Base-by-base conservation (phyloP, 2,113 vertebrate species). In the Parus major region DNA sequence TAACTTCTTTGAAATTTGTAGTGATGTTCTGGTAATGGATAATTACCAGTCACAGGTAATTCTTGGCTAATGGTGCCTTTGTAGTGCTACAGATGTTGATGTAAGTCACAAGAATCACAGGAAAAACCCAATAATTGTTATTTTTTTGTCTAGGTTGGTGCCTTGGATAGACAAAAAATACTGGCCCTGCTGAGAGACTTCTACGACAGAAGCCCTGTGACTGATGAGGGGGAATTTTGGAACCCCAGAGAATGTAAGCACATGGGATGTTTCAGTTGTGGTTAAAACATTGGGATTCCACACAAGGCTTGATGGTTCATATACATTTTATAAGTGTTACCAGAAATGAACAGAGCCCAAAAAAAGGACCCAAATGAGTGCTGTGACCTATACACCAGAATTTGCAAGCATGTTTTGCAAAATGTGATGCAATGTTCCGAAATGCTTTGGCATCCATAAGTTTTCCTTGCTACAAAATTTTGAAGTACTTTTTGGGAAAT, bases 231-330 rank as follows among this genome's bases (percentile, higher is more conserved):
- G 66, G 46, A 96, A 86, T 92, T 98, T 31, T 85, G 94, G 56
- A 97, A 98, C 86, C 98, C 98, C 20, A 97, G 96, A 50, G 95
- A 97, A 44, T 98, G 98, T 98, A 96, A 98, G 98, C 95, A 73
- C 49, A 2, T 5, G 23, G 50, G 41, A n/a, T 64, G 20, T 91
- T 82, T 60, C 29, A 29, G 10, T 2, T 60, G 25, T 57, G 72
- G n/a, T 78, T 82, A 35, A 84, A 84, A 21, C 55, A 39, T 0
- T 39, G n/a, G 12, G 50, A 81, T 11, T 31, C 49, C 61, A 52
- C 36, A 28, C 7, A 17, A 68, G 29, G 31, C 15, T 75, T 15
- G 42, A 12, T 12, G 22, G 12, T 52, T 77, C 53, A 72, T 44
- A 12, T 33, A 3, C 13, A 1, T 49, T 57, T 84, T 56, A 8